Evolutionary conservation across 2,888 invertebrate species (phyloP), one percentile per base, ranked within the genome.

Genomic region (Coenonympha glycerion): DNA sequence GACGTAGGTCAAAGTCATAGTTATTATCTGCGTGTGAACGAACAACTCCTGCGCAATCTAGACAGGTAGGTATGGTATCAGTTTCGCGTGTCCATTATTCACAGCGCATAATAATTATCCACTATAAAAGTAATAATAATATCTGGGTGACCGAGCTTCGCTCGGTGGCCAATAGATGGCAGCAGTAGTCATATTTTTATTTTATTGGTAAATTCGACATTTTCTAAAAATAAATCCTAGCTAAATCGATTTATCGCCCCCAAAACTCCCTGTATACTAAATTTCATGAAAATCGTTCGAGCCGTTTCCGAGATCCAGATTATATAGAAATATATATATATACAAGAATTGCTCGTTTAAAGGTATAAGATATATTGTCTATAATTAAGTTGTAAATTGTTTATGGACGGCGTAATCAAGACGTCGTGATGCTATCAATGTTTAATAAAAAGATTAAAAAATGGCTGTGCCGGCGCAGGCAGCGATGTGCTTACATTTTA

Each of bases 351-450:
- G n/a, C n/a, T n/a, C n/a, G n/a, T n/a, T n/a, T n/a, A n/a, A n/a
- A n/a, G n/a, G n/a, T n/a, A n/a, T n/a, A n/a, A n/a, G n/a, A n/a
- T 49, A 52, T 44, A 37, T 47, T 42, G 26, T 34, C 33, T 44
- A 47, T 52, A 49, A 53, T 53, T 49, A 55, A 55, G 47, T 49
- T 52, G 49, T 52, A 53, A 55, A 52, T 53, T 53, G 49, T 53
- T 55, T 53, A 53, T 36, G 48, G 41, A 30, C 41, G 28, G 45
- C 19, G 41, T 39, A 52, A 55, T 49, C 46, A 42, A 42, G 40
- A 31, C 46, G 36, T 46, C 50, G 45, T 46, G 50, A 50, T 45
- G 33, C 39, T 45, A 50, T 50, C 31, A 19, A 39, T 33, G 41
- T 37, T 44, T 22, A 30, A 49, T 44, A 49, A 34, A 42, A 42